Conservation (phyloP, 2,888 invertebrate genomes). For the Chymomyza fuscimana region DNA sequence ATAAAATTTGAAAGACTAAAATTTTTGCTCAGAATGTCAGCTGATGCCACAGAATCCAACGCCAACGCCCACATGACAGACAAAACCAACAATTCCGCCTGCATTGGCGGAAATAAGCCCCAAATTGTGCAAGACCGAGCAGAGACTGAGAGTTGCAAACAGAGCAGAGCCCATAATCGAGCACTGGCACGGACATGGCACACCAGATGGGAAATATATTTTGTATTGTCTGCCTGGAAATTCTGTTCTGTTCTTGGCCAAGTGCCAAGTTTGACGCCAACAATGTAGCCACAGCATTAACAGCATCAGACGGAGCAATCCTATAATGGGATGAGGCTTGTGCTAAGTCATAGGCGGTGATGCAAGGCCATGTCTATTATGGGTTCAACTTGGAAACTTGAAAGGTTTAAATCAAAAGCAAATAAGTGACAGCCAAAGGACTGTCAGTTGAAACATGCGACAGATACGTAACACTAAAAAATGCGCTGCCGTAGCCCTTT, state of each 20-base stretch:
- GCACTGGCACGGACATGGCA: neutral
- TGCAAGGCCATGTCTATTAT: neutral
- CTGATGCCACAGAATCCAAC: conserved; percentile 12
- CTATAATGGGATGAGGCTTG: no score
- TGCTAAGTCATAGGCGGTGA: neutral
- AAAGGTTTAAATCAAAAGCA: conserved; percentile 59
- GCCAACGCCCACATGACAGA: neutral
- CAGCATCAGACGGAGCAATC: conserved; percentile 9
- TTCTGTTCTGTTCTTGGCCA: conserved; percentile 56
- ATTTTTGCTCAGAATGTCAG: conserved; percentile 65
- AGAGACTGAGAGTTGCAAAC: conserved; percentile 16
- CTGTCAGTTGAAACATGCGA: neutral
- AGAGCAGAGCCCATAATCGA: neutral
- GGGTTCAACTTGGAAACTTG: neutral
- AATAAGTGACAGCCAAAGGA: conserved; percentile 55
- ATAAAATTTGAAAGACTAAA: conserved; percentile 41
- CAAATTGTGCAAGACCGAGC: conserved; percentile 53
- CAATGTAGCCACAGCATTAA: conserved; percentile 44
- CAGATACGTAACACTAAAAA: conserved; percentile 3
- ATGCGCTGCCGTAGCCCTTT: no score
- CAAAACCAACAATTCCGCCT: neutral
- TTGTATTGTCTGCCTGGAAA: conserved; percentile 68
- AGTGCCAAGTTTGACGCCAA: conserved; percentile 68
- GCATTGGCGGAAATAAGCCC: conserved; percentile 53
- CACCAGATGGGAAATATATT: conserved; percentile 53